Conservation (phyloP, 35 echinoderm and acorn worm genomes). For the Lytechinus pictus region DNA sequence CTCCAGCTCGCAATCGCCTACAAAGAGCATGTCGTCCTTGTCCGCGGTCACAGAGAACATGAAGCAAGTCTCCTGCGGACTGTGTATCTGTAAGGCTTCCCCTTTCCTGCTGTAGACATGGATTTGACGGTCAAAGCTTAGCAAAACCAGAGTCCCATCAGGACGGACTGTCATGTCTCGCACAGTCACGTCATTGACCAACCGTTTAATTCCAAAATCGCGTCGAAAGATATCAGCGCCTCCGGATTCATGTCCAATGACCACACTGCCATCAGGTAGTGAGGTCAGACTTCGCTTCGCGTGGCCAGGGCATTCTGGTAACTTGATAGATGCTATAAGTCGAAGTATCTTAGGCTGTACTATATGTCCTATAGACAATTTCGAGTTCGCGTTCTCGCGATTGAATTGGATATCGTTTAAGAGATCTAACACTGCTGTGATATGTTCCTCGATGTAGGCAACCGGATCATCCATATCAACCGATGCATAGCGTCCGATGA, state of each 20-base stretch:
- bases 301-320: slow-evolving; percentile 15
- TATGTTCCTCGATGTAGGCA: slow-evolving; percentile 21
- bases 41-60: slow-evolving; percentile 32
- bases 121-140: slow-evolving; percentile 15
- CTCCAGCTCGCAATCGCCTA: slow-evolving; percentile 37
- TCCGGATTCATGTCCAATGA: slow-evolving; percentile 21
- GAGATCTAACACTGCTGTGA: not conserved
- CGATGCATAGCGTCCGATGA: not conserved
- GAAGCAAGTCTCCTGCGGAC: slow-evolving; percentile 34
- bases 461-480: not conserved
- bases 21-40: slow-evolving; percentile 27
- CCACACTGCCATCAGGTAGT: slow-evolving; percentile 27
- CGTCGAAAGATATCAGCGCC: slow-evolving; percentile 6
- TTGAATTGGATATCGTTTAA: slow-evolving; percentile 18
- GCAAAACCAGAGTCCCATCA: not conserved
- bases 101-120: slow-evolving; percentile 20
- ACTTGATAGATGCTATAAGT: not conserved
- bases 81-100: not conserved
- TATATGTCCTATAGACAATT: slow-evolving; percentile 11
- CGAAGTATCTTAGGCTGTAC: slow-evolving; percentile 23
- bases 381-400: not conserved
- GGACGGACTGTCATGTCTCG: slow-evolving; percentile 23
- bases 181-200: slow-evolving; percentile 19
- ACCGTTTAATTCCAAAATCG: slow-evolving; percentile 13
- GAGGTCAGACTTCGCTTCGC: slow-evolving; percentile 23